These are phyloP conservation scores for Melanotaenia trifasciata DNA, from an alignment of 2,797 vertebrate species.

Conservation along the genomic window DNA sequence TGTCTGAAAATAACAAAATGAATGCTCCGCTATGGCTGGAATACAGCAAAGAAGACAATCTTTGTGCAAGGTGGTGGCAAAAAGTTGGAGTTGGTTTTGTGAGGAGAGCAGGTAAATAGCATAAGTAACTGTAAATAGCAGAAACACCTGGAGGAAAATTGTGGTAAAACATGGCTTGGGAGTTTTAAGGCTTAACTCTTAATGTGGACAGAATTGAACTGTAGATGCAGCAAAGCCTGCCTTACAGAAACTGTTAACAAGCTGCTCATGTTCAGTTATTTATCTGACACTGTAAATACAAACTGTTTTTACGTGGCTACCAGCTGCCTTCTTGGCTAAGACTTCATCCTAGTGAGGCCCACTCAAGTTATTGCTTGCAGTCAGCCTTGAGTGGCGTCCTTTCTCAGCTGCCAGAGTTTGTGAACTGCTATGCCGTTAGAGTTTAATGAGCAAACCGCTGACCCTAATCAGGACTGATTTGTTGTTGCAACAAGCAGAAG, in stretches of 20 bases:
- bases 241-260: conserved; percentile 22
- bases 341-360: conserved; percentile 26
- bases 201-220: not conserved
- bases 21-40: too few species aligned
- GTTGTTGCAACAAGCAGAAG: conserved; percentile 28
- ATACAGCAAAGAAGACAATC: too few species aligned
- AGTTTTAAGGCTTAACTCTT: conserved; percentile 26
- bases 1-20: too few species aligned
- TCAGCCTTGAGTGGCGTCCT: conserved; percentile 37
- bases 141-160: too few species aligned
- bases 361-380: conserved; percentile 30
- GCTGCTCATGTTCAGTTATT: conserved; percentile 28
- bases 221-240: not conserved
- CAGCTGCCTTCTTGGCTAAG: conserved; percentile 51
- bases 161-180: not conserved
- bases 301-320: conserved; percentile 34
- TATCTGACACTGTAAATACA: conserved; percentile 31
- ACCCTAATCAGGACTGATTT: conserved; percentile 54
- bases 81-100: too few species aligned
- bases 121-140: too few species aligned
- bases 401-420: conserved; percentile 44
- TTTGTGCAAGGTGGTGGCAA: too few species aligned
- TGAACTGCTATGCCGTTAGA: conserved; percentile 26
- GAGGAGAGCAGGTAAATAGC: too few species aligned
- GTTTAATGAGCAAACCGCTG: conserved; percentile 58